Base-by-base conservation (phyloP, 2,113 vertebrate species). In the Onychorhynchus coronatus region DNA sequence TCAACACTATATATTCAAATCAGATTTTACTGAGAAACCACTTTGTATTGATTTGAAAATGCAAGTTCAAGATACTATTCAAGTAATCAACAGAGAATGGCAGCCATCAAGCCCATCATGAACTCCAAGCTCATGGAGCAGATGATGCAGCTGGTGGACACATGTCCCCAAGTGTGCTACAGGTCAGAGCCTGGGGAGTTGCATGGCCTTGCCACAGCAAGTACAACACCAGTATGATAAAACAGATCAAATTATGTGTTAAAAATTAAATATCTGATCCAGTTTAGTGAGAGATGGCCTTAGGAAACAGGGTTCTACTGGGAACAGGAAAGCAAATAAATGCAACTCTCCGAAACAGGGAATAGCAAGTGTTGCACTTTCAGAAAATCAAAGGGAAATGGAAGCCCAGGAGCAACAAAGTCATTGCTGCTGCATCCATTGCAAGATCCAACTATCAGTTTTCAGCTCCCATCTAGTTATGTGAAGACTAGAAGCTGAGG, bases 51-150 rank as follows among this genome's bases (percentile, higher is more conserved):
- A 85, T 80, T 94, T 42, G 33, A 70, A 61, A 78, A 35, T 22
- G 50, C 5, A 63, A 35, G 8, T 27, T 73, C 14, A 62, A 66
- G 18, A 13, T n/a, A 18, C 7, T 58, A 23, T 22, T 25, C 18
- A 61, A 47, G 41, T 4, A 81, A 13, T 14, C 66, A 79, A 14
- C 6, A 63, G 11, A 27, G 31, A 79, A 58, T 21, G 4, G 25
- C 15, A 71, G 21, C 15, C 27, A 47, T n/a, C n/a, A n/a, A n/a
- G 6, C 23, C 27, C 4, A 8, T 35, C 7, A 0, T 0, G 5
- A 14, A 59, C 11, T 42, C 37, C 62, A 78, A 27, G 52, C 25
- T n/a, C 33, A 12, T 7, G 35, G 31, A 74, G 13, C 0, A 7
- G 58, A 53, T 12, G 15, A 30, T 3, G 3, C 25, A 55, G 31